A percentile compares a stretch with the other conserved stretches of the same genome.
Evolutionary conservation across 2,888 invertebrate species (phyloP).

Genomic region (Polylopha cassiicola): DNA sequence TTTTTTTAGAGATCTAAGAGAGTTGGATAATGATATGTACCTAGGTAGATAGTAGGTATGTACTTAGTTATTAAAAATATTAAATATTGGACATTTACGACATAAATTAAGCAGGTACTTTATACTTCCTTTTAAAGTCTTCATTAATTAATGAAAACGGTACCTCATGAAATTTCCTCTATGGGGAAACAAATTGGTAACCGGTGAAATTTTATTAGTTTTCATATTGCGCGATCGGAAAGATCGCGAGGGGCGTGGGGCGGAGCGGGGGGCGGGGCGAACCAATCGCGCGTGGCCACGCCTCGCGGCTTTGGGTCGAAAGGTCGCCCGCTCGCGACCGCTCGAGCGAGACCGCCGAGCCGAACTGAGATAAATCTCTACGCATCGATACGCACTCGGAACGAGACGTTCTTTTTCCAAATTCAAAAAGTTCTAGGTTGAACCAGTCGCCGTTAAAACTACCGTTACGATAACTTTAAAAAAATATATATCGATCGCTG

Average conservation of each 20-base stretch:
- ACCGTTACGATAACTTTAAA: no score
- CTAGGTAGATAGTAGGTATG: no score
- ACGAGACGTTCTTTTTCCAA: neutral
- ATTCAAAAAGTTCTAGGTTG: no score
- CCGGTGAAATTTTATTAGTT: slow-evolving; percentile 18
- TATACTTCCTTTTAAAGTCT: no score
- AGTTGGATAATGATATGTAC: no score
- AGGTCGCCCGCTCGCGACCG: slow-evolving; percentile 54
- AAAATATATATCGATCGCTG: no score
- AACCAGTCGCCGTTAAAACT: no score
- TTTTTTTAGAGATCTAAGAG: no score
- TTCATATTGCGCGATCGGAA: slow-evolving; percentile 31
- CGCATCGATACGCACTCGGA: neutral
- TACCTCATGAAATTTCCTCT: slow-evolving; percentile 7
- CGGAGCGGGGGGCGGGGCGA: slow-evolving; percentile 54
- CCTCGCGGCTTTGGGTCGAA: slow-evolving; percentile 68
- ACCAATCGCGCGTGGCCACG: slow-evolving; percentile 71
- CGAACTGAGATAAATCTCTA: slow-evolving; percentile 16
- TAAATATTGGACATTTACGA: no score
- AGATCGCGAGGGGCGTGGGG: slow-evolving; percentile 47
- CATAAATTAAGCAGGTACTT: no score
- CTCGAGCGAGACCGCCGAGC: slow-evolving; percentile 40
- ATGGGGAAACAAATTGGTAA: slow-evolving; percentile 11
- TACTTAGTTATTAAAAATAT: no score
- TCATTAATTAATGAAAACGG: no score